Evolutionary conservation across 1,140 invertebrate species (phyloP), one percentile per base, ranked within the genome.

Genomic region (Drosophila willistoni): DNA sequence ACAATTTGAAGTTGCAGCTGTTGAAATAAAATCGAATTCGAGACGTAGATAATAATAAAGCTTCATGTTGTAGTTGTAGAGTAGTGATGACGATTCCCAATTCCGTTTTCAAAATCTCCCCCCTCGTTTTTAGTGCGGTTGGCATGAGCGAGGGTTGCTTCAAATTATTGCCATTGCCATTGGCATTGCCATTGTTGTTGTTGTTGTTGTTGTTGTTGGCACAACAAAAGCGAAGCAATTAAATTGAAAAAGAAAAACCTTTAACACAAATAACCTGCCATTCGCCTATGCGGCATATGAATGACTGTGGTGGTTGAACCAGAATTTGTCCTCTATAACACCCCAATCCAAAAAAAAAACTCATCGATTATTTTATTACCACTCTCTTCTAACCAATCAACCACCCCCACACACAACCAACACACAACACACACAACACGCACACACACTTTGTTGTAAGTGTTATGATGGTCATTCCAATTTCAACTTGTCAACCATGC

Each of bases 211-310:
- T 76, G 69, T 69, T 85, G 70, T 84, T 84, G 81, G 81, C 72
- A 86, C 78, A 84, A 84, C 82, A 86, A 77, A 73, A 84, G 82
- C 81, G 62, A 84, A 67, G 62, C 81, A 84, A 84, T 84, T 84
- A 81, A 84, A 71, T 78, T 81, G 77, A 79, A 84, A 29, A 77
- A 78, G 73, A 73, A 59, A 42, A 85, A 86, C 78, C 82, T 71
- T 69, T 67, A 71, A 42, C 17, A 19, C 14, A n/a, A 7, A 12
- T 34, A 39, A 60, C 33, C 33, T 60, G 57, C 19, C 29, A n/a
- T 10, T 29, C 7, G 19, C 19, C 19, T 22, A 22, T 22, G 19
- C 19, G 19, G 19, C 19, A 22, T 22, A 22, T 22, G 17, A 14
- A 17, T 47, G 14, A 5, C 44, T 47, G 9, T 63, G 61, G 61